Conservation (phyloP, 2,797 vertebrate species). For the Synaphobranchus kaupii region DNA sequence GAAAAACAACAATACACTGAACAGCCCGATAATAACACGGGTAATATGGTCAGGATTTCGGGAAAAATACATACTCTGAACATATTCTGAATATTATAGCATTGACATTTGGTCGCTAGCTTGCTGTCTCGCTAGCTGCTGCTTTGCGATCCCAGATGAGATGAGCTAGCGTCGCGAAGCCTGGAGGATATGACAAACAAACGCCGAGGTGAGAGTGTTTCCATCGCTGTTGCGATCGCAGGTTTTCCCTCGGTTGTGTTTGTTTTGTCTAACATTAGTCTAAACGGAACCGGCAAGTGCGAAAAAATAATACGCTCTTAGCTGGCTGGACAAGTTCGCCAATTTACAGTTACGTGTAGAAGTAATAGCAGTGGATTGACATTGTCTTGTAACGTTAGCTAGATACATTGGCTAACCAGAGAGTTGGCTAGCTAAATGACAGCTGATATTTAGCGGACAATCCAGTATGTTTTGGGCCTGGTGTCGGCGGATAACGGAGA, state of each 20-base stretch:
- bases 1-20: background rate
- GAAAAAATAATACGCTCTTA: conserved; percentile 17
- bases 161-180: conserved; percentile 33
- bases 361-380: conserved; percentile 52
- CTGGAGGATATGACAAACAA: conserved; percentile 28
- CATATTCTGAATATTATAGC: conserved; percentile 7
- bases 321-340: conserved; percentile 53
- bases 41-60: background rate
- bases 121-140: conserved; percentile 50
- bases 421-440: conserved; percentile 52
- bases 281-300: background rate
- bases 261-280: too few relatives aligned
- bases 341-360: conserved; percentile 55
- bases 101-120: conserved; percentile 42
- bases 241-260: background rate
- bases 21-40: background rate
- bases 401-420: background rate
- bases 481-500: background rate
- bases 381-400: conserved; percentile 30
- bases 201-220: conserved; percentile 31
- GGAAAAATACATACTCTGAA: conserved; percentile 3
- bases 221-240: background rate
- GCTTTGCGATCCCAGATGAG: conserved; percentile 55
- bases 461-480: background rate
- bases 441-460: conserved; percentile 28